Evolutionary conservation across 2,113 vertebrate species (phyloP).

Genomic region (Propithecus coquereli): DNA sequence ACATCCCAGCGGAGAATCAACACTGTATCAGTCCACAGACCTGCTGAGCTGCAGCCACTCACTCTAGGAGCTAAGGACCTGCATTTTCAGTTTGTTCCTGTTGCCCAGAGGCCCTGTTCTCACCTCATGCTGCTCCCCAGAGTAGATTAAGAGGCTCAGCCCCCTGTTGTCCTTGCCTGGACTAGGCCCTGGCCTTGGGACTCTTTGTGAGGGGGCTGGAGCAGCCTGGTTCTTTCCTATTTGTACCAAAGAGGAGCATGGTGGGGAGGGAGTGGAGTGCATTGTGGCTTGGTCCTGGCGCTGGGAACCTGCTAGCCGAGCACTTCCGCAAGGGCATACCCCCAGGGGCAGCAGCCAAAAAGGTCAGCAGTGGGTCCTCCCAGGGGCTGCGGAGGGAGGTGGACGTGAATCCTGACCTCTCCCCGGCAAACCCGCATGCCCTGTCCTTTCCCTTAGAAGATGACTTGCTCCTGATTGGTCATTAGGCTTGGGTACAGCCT

Average conservation of each 20-base stretch:
- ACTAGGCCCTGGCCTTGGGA: not conserved
- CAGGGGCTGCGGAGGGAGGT: not conserved
- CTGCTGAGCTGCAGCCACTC: slow-evolving; percentile 74
- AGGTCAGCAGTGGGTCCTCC: not conserved
- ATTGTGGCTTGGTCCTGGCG: not conserved
- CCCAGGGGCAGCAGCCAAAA: not conserved
- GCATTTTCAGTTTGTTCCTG: slow-evolving; percentile 7
- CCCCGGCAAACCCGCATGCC: not conserved
- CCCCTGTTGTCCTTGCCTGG: slow-evolving; percentile 11
- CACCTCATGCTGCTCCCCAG: not conserved
- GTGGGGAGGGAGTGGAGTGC: not conserved
- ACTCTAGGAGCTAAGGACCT: slow-evolving; percentile 52
- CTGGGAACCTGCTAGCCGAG: slow-evolving; percentile 2
- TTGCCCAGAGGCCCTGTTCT: slow-evolving; percentile 47
- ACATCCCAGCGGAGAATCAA: slow-evolving; percentile 67
- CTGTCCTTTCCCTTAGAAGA: not conserved
- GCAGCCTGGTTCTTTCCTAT: slow-evolving; percentile 47
- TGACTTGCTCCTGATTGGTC: not conserved
- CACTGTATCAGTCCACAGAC: slow-evolving; percentile 69
- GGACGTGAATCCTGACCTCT: not conserved
- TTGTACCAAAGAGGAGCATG: slow-evolving; percentile 79
- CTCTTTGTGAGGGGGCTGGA: not conserved
- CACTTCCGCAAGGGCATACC: not conserved
- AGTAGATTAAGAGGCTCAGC: slow-evolving; percentile 40
- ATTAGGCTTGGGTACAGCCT: not conserved